Conservation (phyloP, 2,113 vertebrate genomes). For the Neomonachus schauinslandi region DNA sequence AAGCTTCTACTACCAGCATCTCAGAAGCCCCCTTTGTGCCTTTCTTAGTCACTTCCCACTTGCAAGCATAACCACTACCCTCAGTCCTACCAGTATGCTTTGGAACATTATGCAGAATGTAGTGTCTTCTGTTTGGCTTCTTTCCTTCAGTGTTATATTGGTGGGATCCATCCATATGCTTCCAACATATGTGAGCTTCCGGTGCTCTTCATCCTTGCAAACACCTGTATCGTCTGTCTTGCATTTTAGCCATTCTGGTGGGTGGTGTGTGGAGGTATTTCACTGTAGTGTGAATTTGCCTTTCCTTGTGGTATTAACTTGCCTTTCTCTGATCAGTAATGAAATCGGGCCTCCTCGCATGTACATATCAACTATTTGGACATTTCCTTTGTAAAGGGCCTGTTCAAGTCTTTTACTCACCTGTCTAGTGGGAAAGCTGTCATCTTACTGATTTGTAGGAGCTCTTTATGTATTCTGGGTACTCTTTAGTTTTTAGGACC, state of each 20-base stretch:
- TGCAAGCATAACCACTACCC: background rate
- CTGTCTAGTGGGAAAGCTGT: background rate
- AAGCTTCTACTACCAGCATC: background rate
- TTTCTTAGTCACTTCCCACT: background rate
- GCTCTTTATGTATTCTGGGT: background rate
- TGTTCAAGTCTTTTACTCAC: background rate
- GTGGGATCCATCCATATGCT: background rate
- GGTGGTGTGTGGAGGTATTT: background rate
- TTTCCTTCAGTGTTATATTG: background rate
- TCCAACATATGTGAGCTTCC: background rate
- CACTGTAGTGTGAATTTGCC: background rate
- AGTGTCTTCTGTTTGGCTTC: background rate
- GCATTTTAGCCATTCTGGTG: background rate
- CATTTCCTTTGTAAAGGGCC: background rate
- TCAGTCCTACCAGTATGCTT: background rate
- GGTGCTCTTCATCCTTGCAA: background rate
- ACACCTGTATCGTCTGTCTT: background rate
- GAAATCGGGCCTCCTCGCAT: background rate
- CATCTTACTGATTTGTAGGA: background rate
- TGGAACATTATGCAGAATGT: background rate
- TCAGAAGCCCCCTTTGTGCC: background rate
- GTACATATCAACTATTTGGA: background rate
- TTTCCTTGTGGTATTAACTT: background rate
- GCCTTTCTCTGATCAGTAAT: background rate
- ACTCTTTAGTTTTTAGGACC: background rate